phyloP scores from a whole-genome alignment of 64 coral and sea anemone genomes.

The Porites australiensis region DNA sequence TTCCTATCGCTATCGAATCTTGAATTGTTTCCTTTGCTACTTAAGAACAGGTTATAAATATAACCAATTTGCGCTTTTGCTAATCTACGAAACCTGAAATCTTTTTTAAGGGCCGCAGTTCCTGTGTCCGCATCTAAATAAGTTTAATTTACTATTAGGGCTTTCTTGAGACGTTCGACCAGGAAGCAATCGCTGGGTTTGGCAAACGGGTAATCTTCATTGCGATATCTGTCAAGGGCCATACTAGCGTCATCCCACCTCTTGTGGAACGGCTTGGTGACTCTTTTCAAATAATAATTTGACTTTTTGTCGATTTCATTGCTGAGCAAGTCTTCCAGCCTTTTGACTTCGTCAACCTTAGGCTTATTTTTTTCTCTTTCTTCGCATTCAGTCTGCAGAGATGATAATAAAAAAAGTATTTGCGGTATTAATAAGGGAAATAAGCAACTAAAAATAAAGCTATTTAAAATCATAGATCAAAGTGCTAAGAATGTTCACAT shows the following conservation, averaged over 20 bases:
- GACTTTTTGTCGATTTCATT: constrained; percentile 63
- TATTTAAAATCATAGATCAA: too few species aligned
- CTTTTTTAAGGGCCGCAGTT: too few species aligned
- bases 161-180: constrained; percentile 62
- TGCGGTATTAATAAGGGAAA: background rate
- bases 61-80: too few species aligned
- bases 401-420: background rate
- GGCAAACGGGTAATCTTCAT: constrained; percentile 42
- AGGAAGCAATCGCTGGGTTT: constrained; percentile 74
- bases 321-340: constrained; percentile 54
- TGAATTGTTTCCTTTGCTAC: too few species aligned
- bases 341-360: constrained; percentile 57
- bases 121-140: background rate
- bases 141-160: constrained; percentile 28
- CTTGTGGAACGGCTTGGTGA: constrained; percentile 72
- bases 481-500: too few species aligned
- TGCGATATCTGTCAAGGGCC: constrained; percentile 58
- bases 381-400: constrained; percentile 72
- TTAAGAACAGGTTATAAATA: too few species aligned
- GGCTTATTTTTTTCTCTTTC: constrained; percentile 61
- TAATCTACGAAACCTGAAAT: too few species aligned
- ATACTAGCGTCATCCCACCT: constrained; percentile 64
- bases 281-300: constrained; percentile 68
- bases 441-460: too few species aligned
- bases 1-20: too few species aligned